Conservation (phyloP, 30 jellyfish, hydroid and myxozoan genomes). For the Turritopsis dohrnii region DNA sequence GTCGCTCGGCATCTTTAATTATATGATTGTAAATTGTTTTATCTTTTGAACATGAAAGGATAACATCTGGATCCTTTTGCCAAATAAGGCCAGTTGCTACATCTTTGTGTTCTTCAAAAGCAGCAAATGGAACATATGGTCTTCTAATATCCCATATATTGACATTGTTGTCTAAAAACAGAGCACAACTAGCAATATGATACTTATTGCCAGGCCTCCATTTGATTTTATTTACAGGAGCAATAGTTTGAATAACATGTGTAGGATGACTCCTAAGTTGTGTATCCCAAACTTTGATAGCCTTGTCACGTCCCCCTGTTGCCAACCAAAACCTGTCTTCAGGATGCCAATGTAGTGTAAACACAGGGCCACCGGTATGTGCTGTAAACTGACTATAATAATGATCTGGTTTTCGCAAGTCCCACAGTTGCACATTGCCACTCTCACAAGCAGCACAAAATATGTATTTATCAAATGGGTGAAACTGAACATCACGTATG, state of each 20-base stretch:
- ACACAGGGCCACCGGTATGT: constrained; percentile 94
- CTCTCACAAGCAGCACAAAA: constrained; percentile 98
- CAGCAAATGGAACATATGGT: constrained; percentile 93
- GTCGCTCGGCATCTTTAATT: constrained; percentile 78
- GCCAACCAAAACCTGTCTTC: constrained; percentile 90
- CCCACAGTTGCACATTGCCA: constrained; percentile 93
- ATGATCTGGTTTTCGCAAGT: constrained; percentile 70
- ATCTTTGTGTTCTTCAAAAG: constrained; percentile 78
- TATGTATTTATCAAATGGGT: constrained; percentile 56
- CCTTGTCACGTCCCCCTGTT: constrained; percentile 95
- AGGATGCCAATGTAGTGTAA: constrained; percentile 94
- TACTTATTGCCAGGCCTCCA: constrained; percentile 90
- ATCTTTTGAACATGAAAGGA: constrained; percentile 86
- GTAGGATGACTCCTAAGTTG: constrained; percentile 53
- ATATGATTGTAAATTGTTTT: constrained; percentile 65
- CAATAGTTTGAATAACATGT: constrained; percentile 78
- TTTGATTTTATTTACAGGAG: constrained; percentile 87
- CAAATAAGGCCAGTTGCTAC: constrained; percentile 90
- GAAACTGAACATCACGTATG: constrained; percentile 93
- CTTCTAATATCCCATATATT: constrained; percentile 93
- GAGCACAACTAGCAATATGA: constrained; percentile 94
- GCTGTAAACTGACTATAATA: constrained; percentile 65
- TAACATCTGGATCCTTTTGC: constrained; percentile 83
- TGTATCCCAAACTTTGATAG: constrained; percentile 84
- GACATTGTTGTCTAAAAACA: constrained; percentile 80